Evolutionary conservation across 2,888 invertebrate species (phyloP).

Genomic region (Carpatolechia fugitivella): DNA sequence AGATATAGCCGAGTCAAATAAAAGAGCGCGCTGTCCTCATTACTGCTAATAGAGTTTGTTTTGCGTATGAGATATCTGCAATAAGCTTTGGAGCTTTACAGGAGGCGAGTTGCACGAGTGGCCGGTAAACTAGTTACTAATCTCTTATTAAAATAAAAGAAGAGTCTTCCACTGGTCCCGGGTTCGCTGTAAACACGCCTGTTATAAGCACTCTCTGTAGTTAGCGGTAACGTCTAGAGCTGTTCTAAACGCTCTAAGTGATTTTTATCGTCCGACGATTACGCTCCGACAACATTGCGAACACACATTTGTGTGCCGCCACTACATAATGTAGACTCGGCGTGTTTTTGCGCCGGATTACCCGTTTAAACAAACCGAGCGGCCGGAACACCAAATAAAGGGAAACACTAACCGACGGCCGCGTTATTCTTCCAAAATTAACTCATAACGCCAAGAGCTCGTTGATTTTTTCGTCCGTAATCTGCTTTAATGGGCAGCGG

Average conservation of each 20-base stretch:
- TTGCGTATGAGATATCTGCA: not conserved
- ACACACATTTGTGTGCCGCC: constrained; percentile 61
- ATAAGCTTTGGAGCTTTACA: not conserved
- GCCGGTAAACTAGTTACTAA: constrained; percentile 11
- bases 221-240: constrained; percentile 53
- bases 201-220: constrained; percentile 44
- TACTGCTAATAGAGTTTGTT: constrained; percentile 5
- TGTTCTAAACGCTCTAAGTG: constrained; percentile 58
- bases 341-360: constrained; percentile 70
- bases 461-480: constrained; percentile 71
- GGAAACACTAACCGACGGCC: constrained; percentile 66
- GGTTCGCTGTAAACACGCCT: constrained; percentile 41
- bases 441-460: constrained; percentile 76
- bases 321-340: constrained; percentile 55
- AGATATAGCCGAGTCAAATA: constrained; percentile 10
- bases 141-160: constrained; percentile 18
- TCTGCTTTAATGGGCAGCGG: constrained; percentile 75
- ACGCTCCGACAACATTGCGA: constrained; percentile 57
- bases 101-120: not conserved
- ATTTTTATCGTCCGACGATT: constrained; percentile 70
- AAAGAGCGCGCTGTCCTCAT: constrained; percentile 5
- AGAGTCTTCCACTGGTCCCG: constrained; percentile 15
- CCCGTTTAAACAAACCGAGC: constrained; percentile 72
- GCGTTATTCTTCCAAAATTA: constrained; percentile 78
- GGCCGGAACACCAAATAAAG: constrained; percentile 72